Base-by-base conservation (phyloP, 2,797 vertebrate species). In the Sternarchorhynchus goeldii region DNA sequence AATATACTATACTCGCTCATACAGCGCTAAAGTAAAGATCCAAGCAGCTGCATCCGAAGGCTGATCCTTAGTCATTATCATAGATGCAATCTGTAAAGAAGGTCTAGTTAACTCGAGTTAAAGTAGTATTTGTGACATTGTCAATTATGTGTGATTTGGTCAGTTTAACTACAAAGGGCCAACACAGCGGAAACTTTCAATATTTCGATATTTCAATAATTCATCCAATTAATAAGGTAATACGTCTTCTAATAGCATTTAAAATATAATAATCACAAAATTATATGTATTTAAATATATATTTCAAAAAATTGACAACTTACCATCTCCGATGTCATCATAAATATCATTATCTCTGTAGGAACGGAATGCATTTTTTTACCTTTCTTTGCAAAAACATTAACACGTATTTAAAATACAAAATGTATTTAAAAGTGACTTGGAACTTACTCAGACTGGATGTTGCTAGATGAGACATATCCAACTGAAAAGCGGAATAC, bases 261-360 rank as follows among this genome's bases (percentile, higher is more conserved):
- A 45, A 45, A 45, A 45, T 45, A 6, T 45, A 45, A 45, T 45
- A 45, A 45, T 50, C 10, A 50, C 25, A 1, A 1, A 1, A 1
- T 25, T 25, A 25, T 25, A 25, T 25, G 25, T 25, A 25, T 25
- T 25, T 25, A 50, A 10, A 10, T 7, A 41, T 41, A 25, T 41
- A 41, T 41, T 3, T 7, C 8, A 14, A 3, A 68, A 2, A 18
- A 2, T 69, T 7, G 50, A 39, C 36, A 73, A 92, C 94, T 14
- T 94, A 98, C 97, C 96, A 1, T 96, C 95, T 86, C 92, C 94
- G 77, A 97, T 91, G 39, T 97, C 96, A 64, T 98, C 96, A 4
- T 98, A 98, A 88, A 98, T 98, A 36, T 97, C 96, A 53, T 90
- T 93, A 84, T 97, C 95, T 1, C 96, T 98, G 91, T 75, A 16